Evolutionary conservation across 2,888 invertebrate genomes (phyloP), one percentile per base, ranked within the genome.

Genomic region (Proisotoma minuta): DNA sequence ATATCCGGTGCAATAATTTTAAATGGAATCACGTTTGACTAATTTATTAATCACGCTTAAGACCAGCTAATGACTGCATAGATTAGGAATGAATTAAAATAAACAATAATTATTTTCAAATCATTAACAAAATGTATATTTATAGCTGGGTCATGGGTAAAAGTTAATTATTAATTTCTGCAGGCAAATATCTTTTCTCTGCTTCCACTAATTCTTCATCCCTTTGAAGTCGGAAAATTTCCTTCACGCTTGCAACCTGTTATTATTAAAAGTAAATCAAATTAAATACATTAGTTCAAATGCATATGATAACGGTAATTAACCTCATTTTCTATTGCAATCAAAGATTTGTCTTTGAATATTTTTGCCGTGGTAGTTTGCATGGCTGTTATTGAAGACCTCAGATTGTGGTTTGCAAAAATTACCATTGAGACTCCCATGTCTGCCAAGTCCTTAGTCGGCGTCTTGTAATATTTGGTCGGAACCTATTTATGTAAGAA

Each of bases 351-450:
- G 26, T 78, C 76, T 34, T 76, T 72, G 62, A 73, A 77, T 51
- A 79, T 79, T 40, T 73, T 73, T 3, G 70, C 68, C 3, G 77
- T 74, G 3, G 75, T 74, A 23, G 76, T 71, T 66, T 79, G 78
- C 77, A 79, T 79, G 20, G 79, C 79, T n/a, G 71, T 69, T n/a
- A 79, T 74, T 0, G 77, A 77, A 12, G 79, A 77, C 49, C 79
- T 66, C 28, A 79, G 63, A 57, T 78, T 79, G 66, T 79, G 79
- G 70, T 79, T 79, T 57, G 79, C 79, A 79, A 79, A 79, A 53
- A 79, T 79, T 2, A 79, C 75, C 69, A 77, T 70, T 22, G 79
- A 78, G 20, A 79, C 74, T 4, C 78, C 78, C 72, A 78, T 68
- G 51, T 79, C 76, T 58, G 75, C 74, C 70, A 79, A 77, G 15